phyloP scores from a whole-genome alignment of 2,113 vertebrate genomes.

The Copsychus sechellarum region DNA sequence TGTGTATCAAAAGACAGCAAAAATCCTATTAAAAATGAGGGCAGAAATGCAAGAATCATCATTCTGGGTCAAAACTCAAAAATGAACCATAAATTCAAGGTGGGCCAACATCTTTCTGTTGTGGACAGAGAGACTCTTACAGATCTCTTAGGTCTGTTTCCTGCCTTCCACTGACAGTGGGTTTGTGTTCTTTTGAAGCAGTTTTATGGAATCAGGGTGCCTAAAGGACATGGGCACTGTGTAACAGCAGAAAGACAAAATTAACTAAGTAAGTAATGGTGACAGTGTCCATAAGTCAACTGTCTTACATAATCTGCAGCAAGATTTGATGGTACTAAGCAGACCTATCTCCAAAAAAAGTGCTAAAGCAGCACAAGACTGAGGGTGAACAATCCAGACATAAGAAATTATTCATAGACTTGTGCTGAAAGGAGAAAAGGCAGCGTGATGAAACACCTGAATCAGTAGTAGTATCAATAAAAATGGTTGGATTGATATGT shows the following conservation, averaged over 20 bases:
- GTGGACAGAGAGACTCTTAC: background rate
- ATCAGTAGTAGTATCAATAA: background rate
- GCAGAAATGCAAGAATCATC: background rate
- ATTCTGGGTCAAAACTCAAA: background rate
- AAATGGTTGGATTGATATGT: conserved; percentile 3
- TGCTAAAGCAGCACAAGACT: background rate
- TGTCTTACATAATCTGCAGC: background rate
- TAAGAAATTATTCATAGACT: background rate
- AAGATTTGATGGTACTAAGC: background rate
- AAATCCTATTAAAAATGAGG: background rate
- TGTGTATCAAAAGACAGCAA: background rate
- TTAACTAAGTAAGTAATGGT: background rate
- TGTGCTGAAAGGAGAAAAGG: background rate
- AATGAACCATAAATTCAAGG: background rate
- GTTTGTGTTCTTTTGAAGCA: background rate
- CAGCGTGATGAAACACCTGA: background rate
- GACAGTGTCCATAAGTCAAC: background rate
- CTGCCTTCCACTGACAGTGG: background rate
- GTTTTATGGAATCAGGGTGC: background rate
- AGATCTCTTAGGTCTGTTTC: background rate
- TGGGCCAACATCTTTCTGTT: background rate
- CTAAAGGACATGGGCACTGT: background rate
- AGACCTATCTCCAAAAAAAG: background rate
- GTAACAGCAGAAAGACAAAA: background rate
- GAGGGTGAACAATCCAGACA: background rate